Evolutionary conservation across 1,140 invertebrate genomes (phyloP), one percentile per base, ranked within the genome.

Genomic region (Papilio helenus): DNA sequence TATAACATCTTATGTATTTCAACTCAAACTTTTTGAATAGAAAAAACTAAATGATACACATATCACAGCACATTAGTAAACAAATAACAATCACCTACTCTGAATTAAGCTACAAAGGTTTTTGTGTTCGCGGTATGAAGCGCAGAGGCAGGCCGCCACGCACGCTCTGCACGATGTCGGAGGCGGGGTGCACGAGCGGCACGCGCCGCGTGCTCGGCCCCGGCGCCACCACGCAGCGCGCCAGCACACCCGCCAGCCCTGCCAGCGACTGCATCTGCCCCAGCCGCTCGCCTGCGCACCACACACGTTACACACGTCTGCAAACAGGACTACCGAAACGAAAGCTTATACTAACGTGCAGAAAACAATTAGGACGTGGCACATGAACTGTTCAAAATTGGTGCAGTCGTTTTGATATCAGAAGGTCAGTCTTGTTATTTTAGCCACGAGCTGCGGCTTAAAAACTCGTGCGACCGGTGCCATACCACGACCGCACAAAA

Each of bases 251-350:
- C 18, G 87, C 87, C 80, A 88, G 80, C 14, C 87, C 87, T 39
- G 86, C 83, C 74, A 88, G 76, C 14, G 86, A 86, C 79, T 88
- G 87, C 84, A 87, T 86, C 72, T 82, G 76, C 0, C 82, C 84
- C 44, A 86, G 14, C 1, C 85, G 84, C 78, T 84, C 87, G 39
- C 88, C 88, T 89, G 84, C 61, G 4, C 23, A 68, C 61, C 12
- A 29, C 3, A 34, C 14, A 26, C 4, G 3, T 14, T 18, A 26
- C 1, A 20, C 7, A 29, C 1, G n/a, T 16, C 8, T 4, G 14
- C 12, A 12, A 18, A 34, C 14, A 29, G 3, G 51, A 0, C n/a
- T 18, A 49, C 16, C 16, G 16, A 5, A 46, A 46, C 3, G 16
- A 46, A 3, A 14, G 14, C 44, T 16, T 14, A 14, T 46, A 0